phyloP scores from a whole-genome alignment of 2,888 invertebrate species.

The Copidosoma aretas region DNA sequence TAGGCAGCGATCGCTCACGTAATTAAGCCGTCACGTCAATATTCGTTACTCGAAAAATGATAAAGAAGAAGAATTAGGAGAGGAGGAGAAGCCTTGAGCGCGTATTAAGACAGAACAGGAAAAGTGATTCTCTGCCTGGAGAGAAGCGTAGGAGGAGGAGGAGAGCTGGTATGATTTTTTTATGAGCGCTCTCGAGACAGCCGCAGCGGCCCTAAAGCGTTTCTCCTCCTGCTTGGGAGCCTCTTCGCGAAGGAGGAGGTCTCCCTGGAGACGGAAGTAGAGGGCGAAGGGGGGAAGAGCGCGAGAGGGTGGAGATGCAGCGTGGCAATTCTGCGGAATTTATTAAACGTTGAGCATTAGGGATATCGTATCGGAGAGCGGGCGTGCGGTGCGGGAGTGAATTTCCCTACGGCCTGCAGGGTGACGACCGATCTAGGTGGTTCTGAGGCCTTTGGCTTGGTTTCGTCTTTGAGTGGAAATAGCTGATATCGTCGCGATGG shows the following conservation, averaged over 20 bases:
- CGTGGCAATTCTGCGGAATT: conserved; percentile 43
- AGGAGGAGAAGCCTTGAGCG: not conserved
- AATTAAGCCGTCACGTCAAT: conserved; percentile 28
- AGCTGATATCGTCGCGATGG: too few species aligned
- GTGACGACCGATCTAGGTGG: too few species aligned
- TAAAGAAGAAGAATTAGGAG: conserved; percentile 17
- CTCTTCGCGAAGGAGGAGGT: too few species aligned
- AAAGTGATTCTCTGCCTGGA: conserved; percentile 1
- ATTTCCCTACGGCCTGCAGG: conserved; percentile 47
- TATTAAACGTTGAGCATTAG: conserved; percentile 49
- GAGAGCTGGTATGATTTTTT: conserved; percentile 31
- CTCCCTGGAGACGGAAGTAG: too few species aligned
- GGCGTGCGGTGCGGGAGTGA: conserved; percentile 23
- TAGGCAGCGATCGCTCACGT: conserved; percentile 2
- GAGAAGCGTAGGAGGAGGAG: conserved; percentile 16
- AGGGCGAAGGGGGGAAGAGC: too few species aligned
- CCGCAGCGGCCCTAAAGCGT: not conserved
- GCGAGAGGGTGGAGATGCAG: too few species aligned
- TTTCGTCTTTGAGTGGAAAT: too few species aligned
- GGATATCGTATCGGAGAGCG: conserved; percentile 45
- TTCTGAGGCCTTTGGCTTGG: too few species aligned
- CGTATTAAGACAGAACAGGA: too few species aligned
- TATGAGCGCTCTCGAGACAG: conserved; percentile 21
- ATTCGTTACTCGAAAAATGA: conserved; percentile 23
- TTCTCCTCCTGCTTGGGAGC: not conserved